These are phyloP conservation scores for Urocolius indicus DNA, from an alignment of 2,113 vertebrate genomes.

Conservation along the genomic window DNA sequence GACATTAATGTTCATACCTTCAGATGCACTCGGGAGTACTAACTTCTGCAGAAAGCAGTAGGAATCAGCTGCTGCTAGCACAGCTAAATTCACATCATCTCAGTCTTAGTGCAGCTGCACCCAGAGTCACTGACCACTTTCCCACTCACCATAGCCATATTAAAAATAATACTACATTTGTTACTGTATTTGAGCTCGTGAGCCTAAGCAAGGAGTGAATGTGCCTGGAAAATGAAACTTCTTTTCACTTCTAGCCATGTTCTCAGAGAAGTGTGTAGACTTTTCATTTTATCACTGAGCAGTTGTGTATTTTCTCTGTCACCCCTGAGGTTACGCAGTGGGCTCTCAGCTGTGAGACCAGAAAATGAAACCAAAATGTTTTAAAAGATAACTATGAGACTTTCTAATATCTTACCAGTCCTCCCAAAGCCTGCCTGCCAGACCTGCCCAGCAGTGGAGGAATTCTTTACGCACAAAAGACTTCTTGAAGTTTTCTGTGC, in stretches of 20 bases:
- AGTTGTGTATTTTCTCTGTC: neutral
- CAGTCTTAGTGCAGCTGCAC: neutral
- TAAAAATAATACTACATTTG: neutral
- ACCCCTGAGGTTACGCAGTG: neutral
- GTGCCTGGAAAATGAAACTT: neutral
- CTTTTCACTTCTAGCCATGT: neutral
- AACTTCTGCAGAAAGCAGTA: neutral
- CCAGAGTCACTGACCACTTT: neutral
- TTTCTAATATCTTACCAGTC: conserved; percentile 68
- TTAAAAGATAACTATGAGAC: neutral
- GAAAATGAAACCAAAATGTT: neutral
- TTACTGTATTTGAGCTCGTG: neutral
- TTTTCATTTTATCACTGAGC: neutral
- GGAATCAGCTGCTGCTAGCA: neutral
- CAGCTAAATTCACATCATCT: neutral
- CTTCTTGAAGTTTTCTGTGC: conserved; percentile 83
- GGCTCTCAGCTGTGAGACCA: neutral
- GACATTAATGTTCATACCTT: neutral
- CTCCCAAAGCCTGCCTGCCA: conserved; percentile 87
- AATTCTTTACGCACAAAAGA: conserved; percentile 76
- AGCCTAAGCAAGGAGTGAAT: neutral
- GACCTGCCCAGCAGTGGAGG: conserved; percentile 82
- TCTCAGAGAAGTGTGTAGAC: neutral
- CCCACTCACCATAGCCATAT: neutral
- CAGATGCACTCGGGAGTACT: neutral